Base-by-base conservation (phyloP, 1,140 invertebrate genomes). In the Meloidogyne hapla region DNA sequence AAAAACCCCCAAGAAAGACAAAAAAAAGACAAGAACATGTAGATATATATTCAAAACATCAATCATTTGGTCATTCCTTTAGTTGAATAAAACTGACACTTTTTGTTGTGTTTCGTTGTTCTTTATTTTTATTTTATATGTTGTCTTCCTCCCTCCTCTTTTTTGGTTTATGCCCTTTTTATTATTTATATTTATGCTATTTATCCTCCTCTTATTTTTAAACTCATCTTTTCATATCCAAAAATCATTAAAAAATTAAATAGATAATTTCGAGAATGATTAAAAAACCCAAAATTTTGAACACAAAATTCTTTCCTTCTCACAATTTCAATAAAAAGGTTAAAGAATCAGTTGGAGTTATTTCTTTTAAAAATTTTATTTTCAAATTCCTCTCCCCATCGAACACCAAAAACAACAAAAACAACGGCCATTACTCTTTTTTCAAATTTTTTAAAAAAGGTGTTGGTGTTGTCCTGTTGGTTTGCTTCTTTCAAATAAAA, bases 61-160 rank as follows among this genome's bases (percentile, higher is more conserved):
- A 56, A 56, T 56, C 48, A 56, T 56, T 56, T 56, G 48, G 48
- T 56, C 48, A 56, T 56, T 56, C n/a, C n/a, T n/a, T 33, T 33
- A 33, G 33, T 33, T 33, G 33, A 56, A 56, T 56, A n/a, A 56
- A 18, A 56, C 18, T n/a, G 18, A 56, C 18, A 56, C 18, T 56
- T 56, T 33, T 56, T 56, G n/a, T n/a, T 56, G 48, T 56, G 5
- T 56, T 9, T 56, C 48, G 18, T n/a, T n/a, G 18, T 56, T n/a
- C 18, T 56, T n/a, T 18, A n/a, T n/a, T n/a, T n/a, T n/a, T 56
- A 15, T 45, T 15, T 8, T n/a, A n/a, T n/a, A n/a, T n/a, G 33
- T 33, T 33, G 9, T 33, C 9, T 33, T 6, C 33, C 33, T 8
- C 33, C 33, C 33, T 33, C 33, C 9, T 8, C 9, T 33, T 33